These are phyloP conservation scores for Ceramica pisi DNA, from an alignment of 2,888 invertebrate genomes.

Conservation along the genomic window DNA sequence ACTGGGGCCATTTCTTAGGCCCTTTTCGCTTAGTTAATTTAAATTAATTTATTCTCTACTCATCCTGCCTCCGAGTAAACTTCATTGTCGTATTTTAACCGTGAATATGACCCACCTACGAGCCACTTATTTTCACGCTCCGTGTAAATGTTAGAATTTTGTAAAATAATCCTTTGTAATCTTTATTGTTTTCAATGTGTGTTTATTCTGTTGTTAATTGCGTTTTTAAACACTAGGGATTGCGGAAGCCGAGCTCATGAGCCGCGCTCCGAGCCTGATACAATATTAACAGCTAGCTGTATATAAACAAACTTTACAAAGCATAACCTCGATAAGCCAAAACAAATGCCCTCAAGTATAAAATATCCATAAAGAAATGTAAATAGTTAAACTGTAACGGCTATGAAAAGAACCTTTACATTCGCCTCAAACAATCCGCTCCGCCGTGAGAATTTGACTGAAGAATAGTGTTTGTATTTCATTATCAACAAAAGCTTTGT, in stretches of 20 bases:
- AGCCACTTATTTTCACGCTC: conserved; percentile 61
- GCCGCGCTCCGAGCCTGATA: conserved; percentile 15
- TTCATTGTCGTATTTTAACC: conserved; percentile 76
- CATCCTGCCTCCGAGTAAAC: conserved; percentile 77
- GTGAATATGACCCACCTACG: conserved; percentile 69
- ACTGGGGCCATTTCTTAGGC: conserved; percentile 82
- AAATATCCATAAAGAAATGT: conserved; percentile 60
- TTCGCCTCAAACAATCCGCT: conserved; percentile 80
- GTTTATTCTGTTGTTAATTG: conserved; percentile 37
- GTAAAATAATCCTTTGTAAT: conserved; percentile 56
- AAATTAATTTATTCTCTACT: conserved; percentile 86
- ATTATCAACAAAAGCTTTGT: conserved; percentile 89
- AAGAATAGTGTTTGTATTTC: conserved; percentile 88
- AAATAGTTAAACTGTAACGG: conserved; percentile 66
- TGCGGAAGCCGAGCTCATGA: conserved; percentile 30
- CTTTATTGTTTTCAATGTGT: conserved; percentile 53
- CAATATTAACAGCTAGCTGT: conserved; percentile 29
- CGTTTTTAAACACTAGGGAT: conserved; percentile 39
- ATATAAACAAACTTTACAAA: conserved; percentile 37
- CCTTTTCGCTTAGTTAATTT: conserved; percentile 87
- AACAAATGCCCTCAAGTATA: conserved; percentile 54
- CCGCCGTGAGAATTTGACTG: conserved; percentile 81
- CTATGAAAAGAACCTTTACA: conserved; percentile 74
- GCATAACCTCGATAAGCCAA: conserved; percentile 44
- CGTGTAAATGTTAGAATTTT: conserved; percentile 59